A percentile compares a stretch with the other conserved stretches of the same genome.
Conservation (phyloP, 2,888 invertebrate species). For the Drosophila borealis region DNA sequence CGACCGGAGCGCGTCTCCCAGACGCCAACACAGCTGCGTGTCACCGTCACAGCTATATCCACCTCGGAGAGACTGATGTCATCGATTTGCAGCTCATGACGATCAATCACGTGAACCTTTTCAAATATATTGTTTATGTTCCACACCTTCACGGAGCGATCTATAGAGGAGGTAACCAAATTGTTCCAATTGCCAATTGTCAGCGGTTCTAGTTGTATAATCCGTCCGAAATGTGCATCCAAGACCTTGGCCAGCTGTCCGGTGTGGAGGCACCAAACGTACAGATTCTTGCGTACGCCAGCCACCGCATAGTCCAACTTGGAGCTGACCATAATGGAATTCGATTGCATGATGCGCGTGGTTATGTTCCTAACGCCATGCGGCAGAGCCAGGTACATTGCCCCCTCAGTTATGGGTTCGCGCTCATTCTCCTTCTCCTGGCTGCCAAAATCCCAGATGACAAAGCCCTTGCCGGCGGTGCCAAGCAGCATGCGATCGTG, state of each 20-base stretch:
- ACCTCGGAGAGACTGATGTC: slow-evolving; percentile 93
- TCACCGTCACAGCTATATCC: slow-evolving; percentile 95
- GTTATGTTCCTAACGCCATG: slow-evolving; percentile 97
- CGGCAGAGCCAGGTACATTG: slow-evolving; percentile 90
- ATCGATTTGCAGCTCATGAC: slow-evolving; percentile 98
- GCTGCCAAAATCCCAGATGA: slow-evolving; percentile 91
- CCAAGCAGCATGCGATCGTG: slow-evolving; percentile 91
- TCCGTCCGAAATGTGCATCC: slow-evolving; percentile 98
- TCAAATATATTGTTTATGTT: slow-evolving; percentile 99
- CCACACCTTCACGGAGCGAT: slow-evolving; percentile 99
- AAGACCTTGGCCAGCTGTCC: slow-evolving; percentile 94
- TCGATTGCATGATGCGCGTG: slow-evolving; percentile 94
- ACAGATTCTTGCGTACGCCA: slow-evolving; percentile 97
- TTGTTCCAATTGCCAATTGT: slow-evolving; percentile 96
- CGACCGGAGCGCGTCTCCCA: slow-evolving; percentile 96
- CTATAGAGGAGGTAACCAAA: slow-evolving; percentile 98
- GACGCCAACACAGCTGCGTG: slow-evolving; percentile 96
- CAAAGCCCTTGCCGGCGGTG: slow-evolving; percentile 93
- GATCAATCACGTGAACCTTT: slow-evolving; percentile 97
- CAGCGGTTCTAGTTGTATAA: slow-evolving; percentile 95
- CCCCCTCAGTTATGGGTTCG: slow-evolving; percentile 85
- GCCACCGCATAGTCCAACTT: slow-evolving; percentile 96
- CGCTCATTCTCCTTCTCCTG: slow-evolving; percentile 84
- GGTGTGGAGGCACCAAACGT: slow-evolving; percentile 95
- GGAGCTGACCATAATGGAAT: slow-evolving; percentile 96